Conservation (phyloP, 2,888 invertebrate genomes). For the Dryobota labecula region DNA sequence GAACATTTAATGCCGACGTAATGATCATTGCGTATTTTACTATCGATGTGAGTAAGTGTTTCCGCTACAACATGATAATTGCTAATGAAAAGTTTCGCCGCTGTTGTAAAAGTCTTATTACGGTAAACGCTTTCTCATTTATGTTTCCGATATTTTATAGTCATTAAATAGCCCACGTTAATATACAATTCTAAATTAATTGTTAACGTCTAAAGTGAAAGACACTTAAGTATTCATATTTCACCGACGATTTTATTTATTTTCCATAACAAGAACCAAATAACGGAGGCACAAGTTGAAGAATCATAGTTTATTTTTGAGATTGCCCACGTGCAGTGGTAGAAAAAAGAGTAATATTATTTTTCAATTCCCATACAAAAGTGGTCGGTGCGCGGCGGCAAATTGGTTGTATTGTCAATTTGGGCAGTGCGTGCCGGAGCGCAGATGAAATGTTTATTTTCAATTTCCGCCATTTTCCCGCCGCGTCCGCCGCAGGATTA, state of each 20-base stretch:
- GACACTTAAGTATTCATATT: neutral
- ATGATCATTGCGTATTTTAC: constrained; percentile 60
- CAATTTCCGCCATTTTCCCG: constrained; percentile 90
- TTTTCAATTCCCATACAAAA: constrained; percentile 91
- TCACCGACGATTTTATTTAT: constrained; percentile 39
- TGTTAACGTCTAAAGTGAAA: neutral
- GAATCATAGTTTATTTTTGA: constrained; percentile 87
- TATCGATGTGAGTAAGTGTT: constrained; percentile 59
- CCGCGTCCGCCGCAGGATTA: constrained; percentile 87
- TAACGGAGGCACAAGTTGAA: constrained; percentile 64
- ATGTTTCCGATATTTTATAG: neutral
- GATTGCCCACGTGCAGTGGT: constrained; percentile 83
- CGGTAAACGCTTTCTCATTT: constrained; percentile 28
- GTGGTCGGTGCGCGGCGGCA: constrained; percentile 88
- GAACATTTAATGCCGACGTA: constrained; percentile 61
- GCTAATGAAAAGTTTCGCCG: constrained; percentile 50
- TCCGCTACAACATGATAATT: constrained; percentile 57
- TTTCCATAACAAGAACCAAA: constrained; percentile 53
- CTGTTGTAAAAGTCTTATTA: constrained; percentile 6
- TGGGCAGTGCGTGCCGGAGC: constrained; percentile 90
- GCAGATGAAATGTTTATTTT: constrained; percentile 90
- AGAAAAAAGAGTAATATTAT: constrained; percentile 90
- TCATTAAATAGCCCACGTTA: neutral
- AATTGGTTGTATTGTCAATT: constrained; percentile 91
- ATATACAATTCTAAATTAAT: constrained; percentile 1